These are phyloP conservation scores for Chymomyza fuscimana DNA, from an alignment of 2,888 invertebrate species.

Conservation along the genomic window DNA sequence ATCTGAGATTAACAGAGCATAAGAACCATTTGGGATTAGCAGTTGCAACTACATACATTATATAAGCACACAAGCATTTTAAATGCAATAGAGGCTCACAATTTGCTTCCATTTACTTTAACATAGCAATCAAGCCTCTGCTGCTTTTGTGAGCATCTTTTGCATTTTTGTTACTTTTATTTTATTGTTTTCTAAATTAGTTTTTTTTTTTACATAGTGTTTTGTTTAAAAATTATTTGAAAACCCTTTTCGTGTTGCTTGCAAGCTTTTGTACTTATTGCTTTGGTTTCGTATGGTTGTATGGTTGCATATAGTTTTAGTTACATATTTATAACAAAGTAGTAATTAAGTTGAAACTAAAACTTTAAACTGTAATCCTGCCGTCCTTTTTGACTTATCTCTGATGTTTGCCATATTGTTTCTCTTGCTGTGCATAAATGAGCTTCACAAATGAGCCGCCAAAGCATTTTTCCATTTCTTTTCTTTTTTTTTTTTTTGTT, in stretches of 20 bases:
- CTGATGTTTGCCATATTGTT: too few relatives aligned
- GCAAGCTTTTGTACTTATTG: not conserved
- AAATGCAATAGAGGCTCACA: not conserved
- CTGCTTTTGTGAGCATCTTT: not conserved
- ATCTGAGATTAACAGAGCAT: not conserved
- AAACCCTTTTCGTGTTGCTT: not conserved
- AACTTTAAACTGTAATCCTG: not conserved
- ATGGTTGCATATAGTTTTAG: not conserved
- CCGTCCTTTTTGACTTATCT: not conserved
- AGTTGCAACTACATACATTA: not conserved
- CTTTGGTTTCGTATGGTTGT: not conserved
- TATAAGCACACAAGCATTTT: not conserved
- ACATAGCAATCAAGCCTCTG: not conserved
- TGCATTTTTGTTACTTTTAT: not conserved
- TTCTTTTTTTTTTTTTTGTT: not conserved
- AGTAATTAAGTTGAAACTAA: not conserved
- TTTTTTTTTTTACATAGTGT: not conserved
- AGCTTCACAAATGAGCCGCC: not conserved
- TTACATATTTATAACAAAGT: not conserved
- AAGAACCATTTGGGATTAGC: not conserved
- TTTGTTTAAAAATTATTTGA: not conserved
- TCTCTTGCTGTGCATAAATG: not conserved
- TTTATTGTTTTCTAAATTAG: not conserved
- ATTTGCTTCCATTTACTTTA: not conserved
- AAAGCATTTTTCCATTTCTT: not conserved